Evolutionary conservation across 1,140 invertebrate species (phyloP).

Genomic region (Drosophila bocki): DNA sequence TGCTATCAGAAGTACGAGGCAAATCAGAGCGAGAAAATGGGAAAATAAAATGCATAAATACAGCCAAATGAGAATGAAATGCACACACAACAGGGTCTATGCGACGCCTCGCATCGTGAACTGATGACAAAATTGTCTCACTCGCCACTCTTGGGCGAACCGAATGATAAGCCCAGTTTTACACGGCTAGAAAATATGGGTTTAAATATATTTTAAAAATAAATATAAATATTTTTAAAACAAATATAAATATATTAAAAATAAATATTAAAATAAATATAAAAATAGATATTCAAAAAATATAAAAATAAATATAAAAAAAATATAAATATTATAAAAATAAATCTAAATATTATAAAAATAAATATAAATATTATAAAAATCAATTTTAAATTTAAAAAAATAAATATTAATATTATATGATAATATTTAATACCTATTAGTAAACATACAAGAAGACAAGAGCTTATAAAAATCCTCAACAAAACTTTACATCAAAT

Average conservation of each 20-base stretch:
- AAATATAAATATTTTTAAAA: not conserved
- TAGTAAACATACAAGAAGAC: too few species aligned
- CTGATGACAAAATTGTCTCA: conserved; percentile 76
- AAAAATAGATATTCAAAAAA: too few species aligned
- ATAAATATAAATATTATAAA: not conserved
- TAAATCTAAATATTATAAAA: not conserved
- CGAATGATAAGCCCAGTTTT: conserved; percentile 24
- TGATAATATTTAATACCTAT: too few species aligned
- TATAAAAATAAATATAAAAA: not conserved
- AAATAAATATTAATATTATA: not conserved
- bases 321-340: not conserved
- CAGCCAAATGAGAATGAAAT: conserved; percentile 57
- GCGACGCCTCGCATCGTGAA: conserved; percentile 7
- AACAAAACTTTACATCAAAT: too few species aligned
- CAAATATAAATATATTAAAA: too few species aligned
- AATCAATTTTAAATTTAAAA: not conserved
- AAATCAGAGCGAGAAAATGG: conserved; percentile 72
- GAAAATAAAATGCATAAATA: conserved; percentile 70
- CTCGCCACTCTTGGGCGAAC: conserved; percentile 37
- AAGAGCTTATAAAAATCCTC: too few species aligned
- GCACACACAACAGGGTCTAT: conserved; percentile 31
- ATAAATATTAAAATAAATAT: too few species aligned
- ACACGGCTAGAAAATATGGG: conserved; percentile 19
- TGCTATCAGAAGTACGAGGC: conserved; percentile 33
- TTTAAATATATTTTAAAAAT: not conserved